A percentile compares a stretch with the other conserved stretches of the same genome.
Conservation (phyloP, 2,888 invertebrate genomes). For the Drosophila algonquin region DNA sequence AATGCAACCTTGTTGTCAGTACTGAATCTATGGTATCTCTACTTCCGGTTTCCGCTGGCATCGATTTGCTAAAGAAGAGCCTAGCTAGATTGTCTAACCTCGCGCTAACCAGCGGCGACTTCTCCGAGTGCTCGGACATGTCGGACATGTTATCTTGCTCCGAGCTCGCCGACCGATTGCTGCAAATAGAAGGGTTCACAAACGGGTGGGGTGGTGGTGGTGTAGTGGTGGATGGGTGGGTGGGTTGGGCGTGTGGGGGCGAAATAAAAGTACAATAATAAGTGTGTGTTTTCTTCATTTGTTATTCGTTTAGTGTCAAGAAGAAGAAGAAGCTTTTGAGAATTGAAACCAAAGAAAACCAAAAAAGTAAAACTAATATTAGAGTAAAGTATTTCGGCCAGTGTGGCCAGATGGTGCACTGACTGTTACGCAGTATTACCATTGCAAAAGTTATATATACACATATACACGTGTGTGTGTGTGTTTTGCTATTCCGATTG, state of each 20-base stretch:
- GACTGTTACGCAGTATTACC: not conserved
- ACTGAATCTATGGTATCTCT: slow-evolving; percentile 84
- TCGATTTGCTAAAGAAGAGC: slow-evolving; percentile 88
- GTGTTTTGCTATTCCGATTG: too few species aligned
- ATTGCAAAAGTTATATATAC: slow-evolving; percentile 6
- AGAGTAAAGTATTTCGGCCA: slow-evolving; percentile 60
- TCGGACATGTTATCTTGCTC: slow-evolving; percentile 85
- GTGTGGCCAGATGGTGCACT: slow-evolving; percentile 11
- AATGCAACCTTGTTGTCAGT: slow-evolving; percentile 84
- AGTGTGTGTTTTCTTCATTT: slow-evolving; percentile 25
- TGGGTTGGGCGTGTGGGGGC: not conserved
- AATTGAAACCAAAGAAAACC: slow-evolving; percentile 27
- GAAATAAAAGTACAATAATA: slow-evolving; percentile 24
- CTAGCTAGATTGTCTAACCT: slow-evolving; percentile 91
- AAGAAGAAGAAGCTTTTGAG: slow-evolving; percentile 49
- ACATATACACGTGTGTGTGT: not conserved
- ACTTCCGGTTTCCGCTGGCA: slow-evolving; percentile 84
- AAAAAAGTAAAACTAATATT: slow-evolving; percentile 23
- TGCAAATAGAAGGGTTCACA: slow-evolving; percentile 76
- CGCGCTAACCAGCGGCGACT: slow-evolving; percentile 88
- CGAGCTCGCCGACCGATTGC: slow-evolving; percentile 86
- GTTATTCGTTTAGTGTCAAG: slow-evolving; percentile 23
- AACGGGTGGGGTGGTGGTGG: slow-evolving; percentile 22
- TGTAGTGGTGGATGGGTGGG: slow-evolving; percentile 14
- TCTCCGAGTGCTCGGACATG: slow-evolving; percentile 85